Conservation (phyloP, 2,113 vertebrate genomes). For the Melozone crissalis region DNA sequence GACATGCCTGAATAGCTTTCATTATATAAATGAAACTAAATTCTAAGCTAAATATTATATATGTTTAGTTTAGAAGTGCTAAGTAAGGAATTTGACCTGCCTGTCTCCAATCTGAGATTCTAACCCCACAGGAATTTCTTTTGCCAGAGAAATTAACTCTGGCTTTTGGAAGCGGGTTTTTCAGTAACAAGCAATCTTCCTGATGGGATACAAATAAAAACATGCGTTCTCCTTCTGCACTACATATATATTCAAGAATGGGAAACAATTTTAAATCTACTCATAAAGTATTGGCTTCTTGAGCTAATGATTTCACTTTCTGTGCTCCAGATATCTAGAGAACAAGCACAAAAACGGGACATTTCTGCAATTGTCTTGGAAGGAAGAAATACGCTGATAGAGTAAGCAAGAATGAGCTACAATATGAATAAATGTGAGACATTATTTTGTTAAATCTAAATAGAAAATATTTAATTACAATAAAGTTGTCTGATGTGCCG, state of each 20-base stretch:
- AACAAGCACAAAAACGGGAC: not conserved
- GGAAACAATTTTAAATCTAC: not conserved
- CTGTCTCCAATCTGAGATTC: not conserved
- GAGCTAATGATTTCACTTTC: not conserved
- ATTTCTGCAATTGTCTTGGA: not conserved
- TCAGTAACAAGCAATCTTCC: not conserved
- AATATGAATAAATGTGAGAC: not conserved
- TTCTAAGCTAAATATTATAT: not conserved
- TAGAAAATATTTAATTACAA: not conserved
- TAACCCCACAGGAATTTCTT: not conserved
- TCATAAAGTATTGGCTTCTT: not conserved
- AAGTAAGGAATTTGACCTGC: not conserved
- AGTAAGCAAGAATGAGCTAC: not conserved
- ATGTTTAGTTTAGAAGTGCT: not conserved
- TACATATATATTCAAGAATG: not conserved
- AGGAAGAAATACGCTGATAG: not conserved
- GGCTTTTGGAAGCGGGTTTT: not conserved
- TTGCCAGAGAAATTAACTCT: not conserved
- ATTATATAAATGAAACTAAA: not conserved
- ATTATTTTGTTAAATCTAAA: not conserved
- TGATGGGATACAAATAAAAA: not conserved
- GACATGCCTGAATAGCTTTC: not conserved
- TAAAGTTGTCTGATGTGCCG: not conserved
- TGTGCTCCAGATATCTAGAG: not conserved
- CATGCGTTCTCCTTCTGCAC: not conserved